Evolutionary conservation across 2,113 vertebrate genomes (phyloP).

Genomic region (Syrmaticus mikado): DNA sequence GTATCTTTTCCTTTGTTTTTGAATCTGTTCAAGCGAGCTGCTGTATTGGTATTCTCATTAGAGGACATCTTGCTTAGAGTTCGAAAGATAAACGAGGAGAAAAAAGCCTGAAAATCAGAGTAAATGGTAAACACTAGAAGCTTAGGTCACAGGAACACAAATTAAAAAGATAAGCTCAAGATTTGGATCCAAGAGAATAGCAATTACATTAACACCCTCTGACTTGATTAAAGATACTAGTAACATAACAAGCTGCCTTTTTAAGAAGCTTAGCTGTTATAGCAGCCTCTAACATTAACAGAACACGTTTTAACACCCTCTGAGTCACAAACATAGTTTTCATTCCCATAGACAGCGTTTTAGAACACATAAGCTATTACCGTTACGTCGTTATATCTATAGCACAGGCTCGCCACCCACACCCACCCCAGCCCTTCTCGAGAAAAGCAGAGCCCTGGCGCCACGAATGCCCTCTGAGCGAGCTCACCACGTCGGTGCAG

Average conservation of each 20-base stretch:
- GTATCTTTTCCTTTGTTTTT: constrained; percentile 95
- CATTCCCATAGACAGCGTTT: neutral
- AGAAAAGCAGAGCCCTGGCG: no score
- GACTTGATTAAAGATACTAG: neutral
- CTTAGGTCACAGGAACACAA: neutral
- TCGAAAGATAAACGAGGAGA: neutral
- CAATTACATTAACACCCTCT: neutral
- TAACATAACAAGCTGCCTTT: neutral
- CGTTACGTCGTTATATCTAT: accelerated
- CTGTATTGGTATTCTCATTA: constrained; percentile 77
- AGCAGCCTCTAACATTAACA: neutral
- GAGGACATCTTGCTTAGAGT: constrained; percentile 81
- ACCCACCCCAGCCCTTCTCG: accelerated
- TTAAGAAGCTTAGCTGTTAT: neutral
- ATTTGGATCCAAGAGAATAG: accelerated
- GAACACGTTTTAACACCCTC: neutral
- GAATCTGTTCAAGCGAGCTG: constrained; percentile 86
- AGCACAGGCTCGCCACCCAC: neutral
- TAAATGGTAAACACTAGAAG: neutral
- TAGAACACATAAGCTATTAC: neutral
- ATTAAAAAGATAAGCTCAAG: accelerated
- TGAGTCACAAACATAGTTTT: neutral
- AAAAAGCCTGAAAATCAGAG: neutral
- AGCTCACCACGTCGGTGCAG: no score
- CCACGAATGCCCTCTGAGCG: accelerated